These are phyloP conservation scores for Stercorarius parasiticus DNA, from an alignment of 2,113 vertebrate species.

Conservation along the genomic window DNA sequence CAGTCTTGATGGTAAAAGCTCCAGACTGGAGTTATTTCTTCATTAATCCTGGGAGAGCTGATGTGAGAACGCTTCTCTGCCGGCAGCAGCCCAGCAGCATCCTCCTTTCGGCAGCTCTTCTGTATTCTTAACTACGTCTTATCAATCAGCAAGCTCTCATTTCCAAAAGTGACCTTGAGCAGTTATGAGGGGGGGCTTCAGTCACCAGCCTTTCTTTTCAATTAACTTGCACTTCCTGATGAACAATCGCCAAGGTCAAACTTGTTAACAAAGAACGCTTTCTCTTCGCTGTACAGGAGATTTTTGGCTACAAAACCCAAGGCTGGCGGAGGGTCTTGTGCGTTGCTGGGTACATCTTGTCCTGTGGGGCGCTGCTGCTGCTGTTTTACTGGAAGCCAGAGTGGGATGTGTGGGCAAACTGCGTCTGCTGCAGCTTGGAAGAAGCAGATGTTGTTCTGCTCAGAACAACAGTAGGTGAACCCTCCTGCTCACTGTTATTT, in stretches of 20 bases:
- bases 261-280: not conserved
- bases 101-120: not conserved
- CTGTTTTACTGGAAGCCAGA: slow-evolving; percentile 80
- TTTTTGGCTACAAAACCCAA: slow-evolving; percentile 77
- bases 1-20: not conserved
- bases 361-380: slow-evolving; percentile 74
- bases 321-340: slow-evolving; percentile 60
- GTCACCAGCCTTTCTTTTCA: not conserved
- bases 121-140: not conserved
- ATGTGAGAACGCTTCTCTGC: not conserved
- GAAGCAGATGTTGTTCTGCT: slow-evolving; percentile 70
- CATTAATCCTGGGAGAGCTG: not conserved
- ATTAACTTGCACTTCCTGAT: not conserved
- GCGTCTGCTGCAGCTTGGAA: slow-evolving; percentile 60
- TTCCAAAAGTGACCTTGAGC: not conserved
- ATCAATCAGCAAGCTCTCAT: not conserved
- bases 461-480: slow-evolving; percentile 71
- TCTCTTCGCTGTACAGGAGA: slow-evolving; percentile 67
- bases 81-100: not conserved
- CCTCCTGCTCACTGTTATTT: slow-evolving; percentile 40
- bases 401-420: slow-evolving; percentile 70
- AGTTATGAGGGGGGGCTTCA: not conserved
- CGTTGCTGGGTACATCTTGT: slow-evolving; percentile 73
- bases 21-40: not conserved
- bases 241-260: not conserved